These are phyloP conservation scores for Polylopha cassiicola DNA, from an alignment of 2,888 invertebrate species.

Conservation along the genomic window DNA sequence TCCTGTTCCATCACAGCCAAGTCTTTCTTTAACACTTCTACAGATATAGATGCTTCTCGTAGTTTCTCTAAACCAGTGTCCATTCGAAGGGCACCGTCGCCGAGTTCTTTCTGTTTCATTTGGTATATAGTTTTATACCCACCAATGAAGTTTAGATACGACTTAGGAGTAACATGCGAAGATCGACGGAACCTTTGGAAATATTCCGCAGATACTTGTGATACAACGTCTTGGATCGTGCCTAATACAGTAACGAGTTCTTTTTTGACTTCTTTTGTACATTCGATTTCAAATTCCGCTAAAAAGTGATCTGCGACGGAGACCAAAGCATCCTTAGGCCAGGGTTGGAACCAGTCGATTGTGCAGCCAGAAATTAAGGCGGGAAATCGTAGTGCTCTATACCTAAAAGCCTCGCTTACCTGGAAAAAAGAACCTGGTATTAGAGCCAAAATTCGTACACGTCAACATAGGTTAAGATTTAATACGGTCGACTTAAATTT, in stretches of 20 bases:
- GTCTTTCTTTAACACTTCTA: slow-evolving; percentile 93
- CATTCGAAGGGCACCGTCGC: slow-evolving; percentile 94
- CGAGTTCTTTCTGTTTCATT: slow-evolving; percentile 91
- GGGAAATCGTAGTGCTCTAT: slow-evolving; percentile 93
- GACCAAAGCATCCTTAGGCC: slow-evolving; percentile 96
- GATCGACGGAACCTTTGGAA: slow-evolving; percentile 94
- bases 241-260: slow-evolving; percentile 94
- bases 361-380: slow-evolving; percentile 98
- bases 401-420: slow-evolving; percentile 97
- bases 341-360: slow-evolving; percentile 98
- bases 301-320: slow-evolving; percentile 96
- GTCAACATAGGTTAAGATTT: no score
- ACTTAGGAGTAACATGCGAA: slow-evolving; percentile 98
- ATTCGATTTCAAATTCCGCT: slow-evolving; percentile 91
- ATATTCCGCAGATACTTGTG: slow-evolving; percentile 89
- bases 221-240: slow-evolving; percentile 95
- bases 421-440: slow-evolving; percentile 43
- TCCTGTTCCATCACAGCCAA: slow-evolving; percentile 97
- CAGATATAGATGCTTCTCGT: slow-evolving; percentile 95
- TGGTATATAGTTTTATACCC: slow-evolving; percentile 97
- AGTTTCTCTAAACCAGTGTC: slow-evolving; percentile 96
- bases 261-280: slow-evolving; percentile 87
- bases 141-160: slow-evolving; percentile 95
- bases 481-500: no score
- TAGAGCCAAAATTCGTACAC: no score